Conservation (phyloP, 2,113 vertebrate species). For the Hyla sarda region DNA sequence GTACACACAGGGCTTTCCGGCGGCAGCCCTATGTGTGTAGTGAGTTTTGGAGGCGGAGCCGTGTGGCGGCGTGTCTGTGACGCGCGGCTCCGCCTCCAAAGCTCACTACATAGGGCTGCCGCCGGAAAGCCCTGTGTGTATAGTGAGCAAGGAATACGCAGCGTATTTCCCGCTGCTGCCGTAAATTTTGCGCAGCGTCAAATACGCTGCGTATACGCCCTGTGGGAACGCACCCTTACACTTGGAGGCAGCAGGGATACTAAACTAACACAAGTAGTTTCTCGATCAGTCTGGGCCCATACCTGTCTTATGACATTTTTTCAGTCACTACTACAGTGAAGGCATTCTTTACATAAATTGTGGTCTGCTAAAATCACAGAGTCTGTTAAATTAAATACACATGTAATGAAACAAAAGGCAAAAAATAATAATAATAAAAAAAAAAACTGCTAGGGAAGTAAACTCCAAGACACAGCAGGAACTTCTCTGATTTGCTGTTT, state of each 20-base stretch:
- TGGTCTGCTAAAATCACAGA: not conserved
- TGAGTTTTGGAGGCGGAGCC: too few species aligned
- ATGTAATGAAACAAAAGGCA: not conserved
- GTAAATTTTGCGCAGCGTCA: too few species aligned
- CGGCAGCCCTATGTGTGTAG: too few species aligned
- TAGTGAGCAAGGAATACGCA: too few species aligned
- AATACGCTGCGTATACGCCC: too few species aligned
- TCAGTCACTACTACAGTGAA: not conserved
- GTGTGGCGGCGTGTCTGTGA: too few species aligned
- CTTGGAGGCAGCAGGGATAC: not conserved
- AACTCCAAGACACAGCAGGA: not conserved
- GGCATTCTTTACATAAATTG: not conserved
- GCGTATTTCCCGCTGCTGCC: too few species aligned
- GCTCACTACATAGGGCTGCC: too few species aligned
- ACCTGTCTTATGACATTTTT: not conserved
- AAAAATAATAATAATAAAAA: not conserved
- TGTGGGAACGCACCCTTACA: too few species aligned
- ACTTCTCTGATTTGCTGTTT: not conserved
- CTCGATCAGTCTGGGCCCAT: not conserved
- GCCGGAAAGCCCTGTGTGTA: too few species aligned
- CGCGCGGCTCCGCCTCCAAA: too few species aligned
- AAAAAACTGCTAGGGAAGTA: constrained; percentile 4
- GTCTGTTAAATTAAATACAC: not conserved
- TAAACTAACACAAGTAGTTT: not conserved
- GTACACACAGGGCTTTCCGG: too few species aligned